A percentile compares a stretch with the other conserved stretches of the same genome.
Conservation (phyloP, 2,888 invertebrate genomes). For the Sphaerophoria taeniata region DNA sequence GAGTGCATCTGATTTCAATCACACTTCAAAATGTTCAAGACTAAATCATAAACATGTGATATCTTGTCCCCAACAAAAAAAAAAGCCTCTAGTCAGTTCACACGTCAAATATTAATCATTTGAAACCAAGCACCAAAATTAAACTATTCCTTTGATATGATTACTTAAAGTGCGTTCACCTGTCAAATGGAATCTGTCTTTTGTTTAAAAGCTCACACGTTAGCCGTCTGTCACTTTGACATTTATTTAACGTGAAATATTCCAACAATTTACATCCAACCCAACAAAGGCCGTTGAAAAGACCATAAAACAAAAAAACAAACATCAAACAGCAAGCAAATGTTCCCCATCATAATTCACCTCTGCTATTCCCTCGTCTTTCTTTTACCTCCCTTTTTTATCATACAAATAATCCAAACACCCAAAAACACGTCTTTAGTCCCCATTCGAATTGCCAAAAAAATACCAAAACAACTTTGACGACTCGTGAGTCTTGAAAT, state of each 20-base stretch:
- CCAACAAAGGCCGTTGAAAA: not conserved
- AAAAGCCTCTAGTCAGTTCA: too few relatives aligned
- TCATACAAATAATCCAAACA: slow-evolving; percentile 11
- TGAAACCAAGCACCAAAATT: not conserved
- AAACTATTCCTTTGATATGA: not conserved
- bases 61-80: too few relatives aligned
- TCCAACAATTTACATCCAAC: slow-evolving; percentile 19
- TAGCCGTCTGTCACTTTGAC: slow-evolving; percentile 1
- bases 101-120: not conserved
- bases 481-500: slow-evolving; percentile 15
- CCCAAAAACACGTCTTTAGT: slow-evolving; percentile 14
- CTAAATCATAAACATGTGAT: too few relatives aligned
- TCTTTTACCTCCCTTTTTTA: slow-evolving; percentile 3
- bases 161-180: slow-evolving; percentile 17
- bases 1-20: too few relatives aligned
- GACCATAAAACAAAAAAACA: slow-evolving; percentile 5
- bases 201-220: slow-evolving; percentile 14
- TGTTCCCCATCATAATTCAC: slow-evolving; percentile 57
- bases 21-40: too few relatives aligned
- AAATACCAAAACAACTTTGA: slow-evolving; percentile 28
- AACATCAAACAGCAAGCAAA: slow-evolving; percentile 46
- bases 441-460: slow-evolving; percentile 53
- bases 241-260: slow-evolving; percentile 27
- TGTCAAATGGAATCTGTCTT: slow-evolving; percentile 63
- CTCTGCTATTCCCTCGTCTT: slow-evolving; percentile 22